Conservation (phyloP, 1,140 invertebrate species). For the Drosophila suzukii region DNA sequence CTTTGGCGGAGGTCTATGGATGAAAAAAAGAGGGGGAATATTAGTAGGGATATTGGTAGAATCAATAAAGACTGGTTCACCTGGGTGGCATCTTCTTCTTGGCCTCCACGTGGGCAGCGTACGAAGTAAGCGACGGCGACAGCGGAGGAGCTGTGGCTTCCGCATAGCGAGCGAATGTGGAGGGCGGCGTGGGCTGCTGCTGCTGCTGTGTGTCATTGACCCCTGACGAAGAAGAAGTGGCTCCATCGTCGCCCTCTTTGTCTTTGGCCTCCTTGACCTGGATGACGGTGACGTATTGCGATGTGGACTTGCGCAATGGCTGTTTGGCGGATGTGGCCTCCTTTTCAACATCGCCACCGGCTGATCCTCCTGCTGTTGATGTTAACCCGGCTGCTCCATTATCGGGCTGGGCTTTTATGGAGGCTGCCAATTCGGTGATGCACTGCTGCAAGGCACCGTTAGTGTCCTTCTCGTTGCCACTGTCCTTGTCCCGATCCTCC, state of each 20-base stretch:
- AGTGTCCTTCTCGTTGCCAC: conserved; percentile 77
- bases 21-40: no score
- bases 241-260: conserved; percentile 57
- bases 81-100: conserved; percentile 88
- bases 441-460: conserved; percentile 86
- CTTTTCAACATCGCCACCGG: conserved; percentile 10
- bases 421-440: conserved; percentile 88
- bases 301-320: conserved; percentile 85
- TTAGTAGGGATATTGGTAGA: neutral
- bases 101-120: conserved; percentile 79
- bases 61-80: conserved; percentile 69
- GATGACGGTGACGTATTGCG: conserved; percentile 95
- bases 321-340: conserved; percentile 5
- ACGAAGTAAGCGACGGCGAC: conserved; percentile 84
- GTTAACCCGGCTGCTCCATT: conserved; percentile 27
- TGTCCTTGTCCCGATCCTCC: conserved; percentile 76
- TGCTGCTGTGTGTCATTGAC: conserved; percentile 36
- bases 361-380: neutral
- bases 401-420: conserved; percentile 66
- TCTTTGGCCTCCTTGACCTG: conserved; percentile 89
- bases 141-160: conserved; percentile 76
- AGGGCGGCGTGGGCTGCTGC: conserved; percentile 46
- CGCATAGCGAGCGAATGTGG: conserved; percentile 64
- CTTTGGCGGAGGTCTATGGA: conserved; percentile 87
- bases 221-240: conserved; percentile 13